Conservation (phyloP, 2,113 vertebrate species). For the Polypterus bichir region DNA sequence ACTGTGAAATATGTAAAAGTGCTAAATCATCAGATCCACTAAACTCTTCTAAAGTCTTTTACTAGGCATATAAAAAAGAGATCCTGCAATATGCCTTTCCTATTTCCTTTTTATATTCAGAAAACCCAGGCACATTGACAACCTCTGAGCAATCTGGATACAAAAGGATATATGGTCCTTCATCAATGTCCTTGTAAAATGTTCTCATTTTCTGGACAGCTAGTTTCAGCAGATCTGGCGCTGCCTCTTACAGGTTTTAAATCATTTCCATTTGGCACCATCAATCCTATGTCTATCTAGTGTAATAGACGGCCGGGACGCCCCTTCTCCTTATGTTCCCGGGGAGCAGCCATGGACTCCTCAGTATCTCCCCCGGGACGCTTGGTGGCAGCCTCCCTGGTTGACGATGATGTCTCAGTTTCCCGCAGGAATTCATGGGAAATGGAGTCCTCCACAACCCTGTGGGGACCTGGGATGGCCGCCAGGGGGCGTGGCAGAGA, state of each 20-base stretch:
- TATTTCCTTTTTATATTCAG: conserved; percentile 20
- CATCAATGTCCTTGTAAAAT: conserved; percentile 18
- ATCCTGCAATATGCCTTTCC: conserved; percentile 18
- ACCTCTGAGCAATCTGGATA: conserved; percentile 21
- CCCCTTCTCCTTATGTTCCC: too few relatives aligned
- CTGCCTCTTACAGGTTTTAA: conserved; percentile 21
- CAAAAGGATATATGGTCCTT: conserved; percentile 21
- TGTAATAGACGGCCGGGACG: too few relatives aligned
- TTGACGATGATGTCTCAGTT: too few relatives aligned
- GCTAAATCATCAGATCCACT: neutral
- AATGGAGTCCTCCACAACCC: too few relatives aligned
- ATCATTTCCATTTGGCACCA: conserved; percentile 17
- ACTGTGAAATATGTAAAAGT: conserved; percentile 5
- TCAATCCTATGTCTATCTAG: conserved; percentile 24
- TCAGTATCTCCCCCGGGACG: too few relatives aligned
- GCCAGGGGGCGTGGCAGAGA: too few relatives aligned
- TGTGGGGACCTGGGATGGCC: too few relatives aligned
- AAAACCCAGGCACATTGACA: conserved; percentile 18
- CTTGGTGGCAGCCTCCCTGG: too few relatives aligned
- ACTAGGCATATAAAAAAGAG: conserved; percentile 13
- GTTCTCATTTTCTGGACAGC: conserved; percentile 21
- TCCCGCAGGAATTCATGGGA: too few relatives aligned
- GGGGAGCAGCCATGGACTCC: too few relatives aligned
- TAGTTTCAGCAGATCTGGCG: conserved; percentile 18
- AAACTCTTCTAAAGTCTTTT: conserved; percentile 17